Conservation (phyloP, 2,888 invertebrate genomes). For the Oligia fasciuncula region DNA sequence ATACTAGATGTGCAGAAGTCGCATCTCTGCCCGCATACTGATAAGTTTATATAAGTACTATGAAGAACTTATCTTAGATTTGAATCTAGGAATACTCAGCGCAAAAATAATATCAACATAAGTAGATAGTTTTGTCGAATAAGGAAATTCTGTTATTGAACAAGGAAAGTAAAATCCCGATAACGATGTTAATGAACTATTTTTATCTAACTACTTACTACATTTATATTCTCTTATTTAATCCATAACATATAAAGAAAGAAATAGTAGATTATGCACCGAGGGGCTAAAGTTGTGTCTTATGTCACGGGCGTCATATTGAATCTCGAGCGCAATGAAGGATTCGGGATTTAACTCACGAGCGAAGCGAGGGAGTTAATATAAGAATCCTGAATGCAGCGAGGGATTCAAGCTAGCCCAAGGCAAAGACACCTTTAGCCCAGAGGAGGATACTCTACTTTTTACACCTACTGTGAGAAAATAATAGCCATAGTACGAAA, state of each 20-base stretch:
- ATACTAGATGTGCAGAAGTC: conserved; percentile 14
- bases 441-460: no score
- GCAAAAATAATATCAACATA: background rate
- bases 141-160: conserved; percentile 16
- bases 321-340: no score
- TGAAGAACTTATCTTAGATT: background rate
- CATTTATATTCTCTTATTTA: conserved; percentile 10
- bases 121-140: background rate
- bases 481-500: no score
- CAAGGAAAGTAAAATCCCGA: background rate
- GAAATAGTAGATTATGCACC: no score
- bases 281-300: no score
- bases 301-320: no score
- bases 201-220: conserved; percentile 1
- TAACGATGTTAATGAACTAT: conserved; percentile 13
- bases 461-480: no score
- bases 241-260: background rate
- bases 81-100: background rate
- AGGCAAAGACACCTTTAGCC: no score
- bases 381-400: no score
- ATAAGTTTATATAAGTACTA: conserved; percentile 21
- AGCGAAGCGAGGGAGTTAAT: no score
- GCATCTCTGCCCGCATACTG: conserved; percentile 29
- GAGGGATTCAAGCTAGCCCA: no score
- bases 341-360: no score